phyloP scores from a whole-genome alignment of 1,140 invertebrate species.

The Trichomalopsis sarcophagae region DNA sequence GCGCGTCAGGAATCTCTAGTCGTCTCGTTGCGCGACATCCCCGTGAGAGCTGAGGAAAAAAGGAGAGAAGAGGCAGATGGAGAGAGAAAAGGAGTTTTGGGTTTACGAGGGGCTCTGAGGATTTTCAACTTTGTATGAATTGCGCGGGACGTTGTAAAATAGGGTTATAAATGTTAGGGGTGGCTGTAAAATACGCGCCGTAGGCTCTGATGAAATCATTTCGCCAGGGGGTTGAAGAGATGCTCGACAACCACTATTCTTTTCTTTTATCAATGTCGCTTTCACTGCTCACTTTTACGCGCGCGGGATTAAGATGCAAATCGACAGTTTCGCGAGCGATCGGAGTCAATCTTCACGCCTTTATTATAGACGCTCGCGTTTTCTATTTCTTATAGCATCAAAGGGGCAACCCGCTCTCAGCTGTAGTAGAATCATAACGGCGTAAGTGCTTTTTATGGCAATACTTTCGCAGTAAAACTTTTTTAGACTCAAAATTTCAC shows the following conservation, averaged over 20 bases:
- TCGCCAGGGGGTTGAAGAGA: background rate
- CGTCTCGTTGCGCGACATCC: background rate
- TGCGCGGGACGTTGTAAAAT: background rate
- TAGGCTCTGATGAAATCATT: slow-evolving; percentile 1
- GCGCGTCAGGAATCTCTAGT: background rate
- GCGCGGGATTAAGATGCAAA: background rate
- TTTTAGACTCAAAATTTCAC: too few species aligned
- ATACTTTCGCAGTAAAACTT: background rate
- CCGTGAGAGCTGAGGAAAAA: background rate
- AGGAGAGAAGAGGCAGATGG: background rate
- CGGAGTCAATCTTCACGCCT: background rate
- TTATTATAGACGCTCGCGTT: background rate
- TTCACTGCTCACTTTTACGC: background rate
- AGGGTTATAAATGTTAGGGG: background rate
- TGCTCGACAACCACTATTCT: background rate
- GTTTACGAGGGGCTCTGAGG: background rate
- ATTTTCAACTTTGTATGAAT: slow-evolving; percentile 25
- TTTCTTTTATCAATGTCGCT: background rate
- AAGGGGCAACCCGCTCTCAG: too few species aligned
- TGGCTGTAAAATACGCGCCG: background rate
- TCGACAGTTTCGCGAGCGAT: background rate
- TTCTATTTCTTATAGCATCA: too few species aligned
- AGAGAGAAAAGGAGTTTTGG: slow-evolving; percentile 5
- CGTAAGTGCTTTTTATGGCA: background rate
- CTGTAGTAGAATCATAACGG: too few species aligned